Percentiles rank a stretch among this genome's conserved stretches.
phyloP scores from a whole-genome alignment of 2,888 invertebrate species.

The Hirtodrosophila confusa region DNA sequence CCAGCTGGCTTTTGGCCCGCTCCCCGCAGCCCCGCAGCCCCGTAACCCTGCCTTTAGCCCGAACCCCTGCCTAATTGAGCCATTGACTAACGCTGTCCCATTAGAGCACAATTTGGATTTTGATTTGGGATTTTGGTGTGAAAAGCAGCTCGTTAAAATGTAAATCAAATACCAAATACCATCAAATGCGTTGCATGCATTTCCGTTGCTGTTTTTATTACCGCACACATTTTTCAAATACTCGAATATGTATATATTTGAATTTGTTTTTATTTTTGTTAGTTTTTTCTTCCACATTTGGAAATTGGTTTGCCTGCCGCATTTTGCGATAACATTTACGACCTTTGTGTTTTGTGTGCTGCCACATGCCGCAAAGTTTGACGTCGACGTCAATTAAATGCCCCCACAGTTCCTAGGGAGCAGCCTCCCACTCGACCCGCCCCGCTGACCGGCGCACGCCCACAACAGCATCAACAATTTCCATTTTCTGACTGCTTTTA shows the following conservation, averaged over 20 bases:
- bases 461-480: constrained; percentile 41
- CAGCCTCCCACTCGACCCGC: constrained; percentile 12
- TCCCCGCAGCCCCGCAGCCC: constrained; percentile 3
- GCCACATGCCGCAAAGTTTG: constrained; percentile 53
- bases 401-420: constrained; percentile 41
- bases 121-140: constrained; percentile 50
- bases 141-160: constrained; percentile 67
- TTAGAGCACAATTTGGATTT: constrained; percentile 53
- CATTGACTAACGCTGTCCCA: constrained; percentile 64
- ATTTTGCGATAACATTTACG: constrained; percentile 75
- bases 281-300: constrained; percentile 55
- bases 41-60: too few relatives aligned
- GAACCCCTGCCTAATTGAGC: constrained; percentile 58
- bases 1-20: constrained; percentile 37
- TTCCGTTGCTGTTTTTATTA: constrained; percentile 53
- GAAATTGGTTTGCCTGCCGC: constrained; percentile 61
- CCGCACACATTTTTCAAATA: constrained; percentile 55
- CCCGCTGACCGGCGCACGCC: constrained; percentile 12
- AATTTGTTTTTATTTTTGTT: constrained; percentile 15
- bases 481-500: constrained; percentile 60
- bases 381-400: constrained; percentile 70
- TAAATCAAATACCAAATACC: constrained; percentile 54
- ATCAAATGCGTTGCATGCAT: constrained; percentile 37
- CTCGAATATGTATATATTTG: constrained; percentile 16
- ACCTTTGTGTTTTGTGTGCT: constrained; percentile 60